phyloP scores from a whole-genome alignment of 2,113 vertebrate genomes.

The Podarcis raffonei region DNA sequence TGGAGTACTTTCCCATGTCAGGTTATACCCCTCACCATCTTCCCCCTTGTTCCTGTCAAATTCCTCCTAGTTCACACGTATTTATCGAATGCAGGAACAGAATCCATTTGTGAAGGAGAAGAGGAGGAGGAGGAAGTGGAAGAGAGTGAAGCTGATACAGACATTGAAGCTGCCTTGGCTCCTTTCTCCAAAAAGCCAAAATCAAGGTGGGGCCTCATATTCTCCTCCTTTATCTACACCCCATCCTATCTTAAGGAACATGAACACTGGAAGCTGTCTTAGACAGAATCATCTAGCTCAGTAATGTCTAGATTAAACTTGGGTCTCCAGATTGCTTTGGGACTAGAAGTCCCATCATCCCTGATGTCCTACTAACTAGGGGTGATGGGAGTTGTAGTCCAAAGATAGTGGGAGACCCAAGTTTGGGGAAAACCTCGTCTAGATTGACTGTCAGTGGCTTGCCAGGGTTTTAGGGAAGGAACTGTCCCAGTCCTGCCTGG shows the following conservation, averaged over 20 bases:
- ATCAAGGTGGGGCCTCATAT: not conserved
- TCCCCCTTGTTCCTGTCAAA: not conserved
- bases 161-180: constrained; percentile 2
- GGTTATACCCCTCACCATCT: not conserved
- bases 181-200: not conserved
- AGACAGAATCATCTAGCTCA: too few species aligned
- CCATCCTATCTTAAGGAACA: not conserved
- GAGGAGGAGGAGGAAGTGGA: not conserved
- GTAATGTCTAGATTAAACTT: too few species aligned
- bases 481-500: not conserved
- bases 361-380: too few species aligned
- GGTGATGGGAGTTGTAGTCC: too few species aligned
- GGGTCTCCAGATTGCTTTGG: too few species aligned
- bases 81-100: not conserved
- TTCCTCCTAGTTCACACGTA: not conserved
- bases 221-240: not conserved
- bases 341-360: too few species aligned
- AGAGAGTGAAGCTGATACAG: not conserved
- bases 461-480: too few species aligned
- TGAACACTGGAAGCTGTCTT: too few species aligned
- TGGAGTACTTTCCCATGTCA: not conserved
- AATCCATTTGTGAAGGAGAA: not conserved
- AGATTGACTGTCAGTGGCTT: too few species aligned
- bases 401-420: too few species aligned
- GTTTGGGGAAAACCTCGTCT: too few species aligned